Conservation (phyloP, 2,888 invertebrate genomes). For the Dynastes grantii region DNA sequence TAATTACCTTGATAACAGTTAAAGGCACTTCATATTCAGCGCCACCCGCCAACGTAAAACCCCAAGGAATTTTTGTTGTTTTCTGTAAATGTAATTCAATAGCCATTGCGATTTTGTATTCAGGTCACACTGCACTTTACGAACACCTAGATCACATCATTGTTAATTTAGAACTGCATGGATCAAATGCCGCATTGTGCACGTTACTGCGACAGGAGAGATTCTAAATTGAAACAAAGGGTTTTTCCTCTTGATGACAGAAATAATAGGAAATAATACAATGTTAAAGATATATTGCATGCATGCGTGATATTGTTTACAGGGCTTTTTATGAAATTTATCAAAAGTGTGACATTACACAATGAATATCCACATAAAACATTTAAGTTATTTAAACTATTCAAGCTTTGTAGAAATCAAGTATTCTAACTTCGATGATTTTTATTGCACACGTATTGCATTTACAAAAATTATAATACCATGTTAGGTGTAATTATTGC, state of each 20-base stretch:
- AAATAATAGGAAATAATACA: conserved; percentile 8
- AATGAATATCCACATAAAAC: no score
- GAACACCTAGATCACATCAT: conserved; percentile 56
- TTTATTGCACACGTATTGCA: no score
- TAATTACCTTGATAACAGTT: conserved; percentile 81
- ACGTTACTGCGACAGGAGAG: conserved; percentile 56
- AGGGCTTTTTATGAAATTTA: no score
- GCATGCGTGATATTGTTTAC: no score
- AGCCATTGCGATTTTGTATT: conserved; percentile 73
- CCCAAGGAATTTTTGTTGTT: conserved; percentile 79
- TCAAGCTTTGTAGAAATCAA: no score
- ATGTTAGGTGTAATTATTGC: no score
- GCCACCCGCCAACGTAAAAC: conserved; percentile 84
- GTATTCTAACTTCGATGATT: no score
- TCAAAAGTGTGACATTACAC: no score
- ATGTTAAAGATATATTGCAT: not conserved
- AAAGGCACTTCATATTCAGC: conserved; percentile 82
- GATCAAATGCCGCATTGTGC: conserved; percentile 59
- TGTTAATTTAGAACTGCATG: conserved; percentile 61
- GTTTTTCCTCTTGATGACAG: conserved; percentile 13
- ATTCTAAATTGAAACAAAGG: conserved; percentile 44
- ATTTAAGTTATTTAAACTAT: no score
- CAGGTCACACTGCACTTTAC: conserved; percentile 58
- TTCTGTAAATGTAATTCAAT: conserved; percentile 78
- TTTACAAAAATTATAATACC: no score